Evolutionary conservation across 2,113 vertebrate species (phyloP).

Genomic region (Corythoichthys intestinalis): DNA sequence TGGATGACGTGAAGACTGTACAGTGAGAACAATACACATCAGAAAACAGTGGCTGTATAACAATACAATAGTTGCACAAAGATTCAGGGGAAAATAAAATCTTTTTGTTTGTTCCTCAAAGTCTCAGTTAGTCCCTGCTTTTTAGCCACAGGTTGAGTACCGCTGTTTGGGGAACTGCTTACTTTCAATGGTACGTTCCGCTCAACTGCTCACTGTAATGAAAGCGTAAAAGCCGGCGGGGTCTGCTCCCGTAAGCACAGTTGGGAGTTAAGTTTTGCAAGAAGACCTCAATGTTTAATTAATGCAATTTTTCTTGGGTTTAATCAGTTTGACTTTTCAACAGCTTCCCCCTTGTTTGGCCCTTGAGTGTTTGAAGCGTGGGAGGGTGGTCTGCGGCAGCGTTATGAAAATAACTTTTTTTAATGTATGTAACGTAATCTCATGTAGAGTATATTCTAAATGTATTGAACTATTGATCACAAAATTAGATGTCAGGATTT

Average conservation of each 20-base stretch:
- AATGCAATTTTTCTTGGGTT: constrained; percentile 48
- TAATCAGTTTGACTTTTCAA: constrained; percentile 35
- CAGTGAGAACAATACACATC: too few species aligned
- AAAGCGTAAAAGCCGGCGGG: constrained; percentile 73
- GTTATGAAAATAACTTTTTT: not conserved
- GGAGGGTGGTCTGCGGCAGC: not conserved
- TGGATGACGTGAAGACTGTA: not conserved
- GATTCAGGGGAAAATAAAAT: not conserved
- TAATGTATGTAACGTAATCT: too few species aligned
- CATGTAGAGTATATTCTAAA: too few species aligned
- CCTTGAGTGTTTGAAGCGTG: not conserved
- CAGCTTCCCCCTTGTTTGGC: constrained; percentile 1
- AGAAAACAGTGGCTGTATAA: too few species aligned
- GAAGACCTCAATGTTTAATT: constrained; percentile 72
- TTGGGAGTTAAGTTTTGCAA: constrained; percentile 66
- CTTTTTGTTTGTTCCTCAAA: not conserved
- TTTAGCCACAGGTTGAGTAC: constrained; percentile 53
- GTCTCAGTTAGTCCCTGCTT: constrained; percentile 54
- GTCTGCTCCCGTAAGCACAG: constrained; percentile 63
- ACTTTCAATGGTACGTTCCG: constrained; percentile 67
- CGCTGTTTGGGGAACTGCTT: constrained; percentile 55
- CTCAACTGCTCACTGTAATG: constrained; percentile 76
- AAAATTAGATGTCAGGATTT: too few species aligned
- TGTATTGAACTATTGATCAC: too few species aligned
- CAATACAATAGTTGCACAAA: not conserved